phyloP scores from a whole-genome alignment of 2,888 invertebrate species.

The Druceiella hillmani region DNA sequence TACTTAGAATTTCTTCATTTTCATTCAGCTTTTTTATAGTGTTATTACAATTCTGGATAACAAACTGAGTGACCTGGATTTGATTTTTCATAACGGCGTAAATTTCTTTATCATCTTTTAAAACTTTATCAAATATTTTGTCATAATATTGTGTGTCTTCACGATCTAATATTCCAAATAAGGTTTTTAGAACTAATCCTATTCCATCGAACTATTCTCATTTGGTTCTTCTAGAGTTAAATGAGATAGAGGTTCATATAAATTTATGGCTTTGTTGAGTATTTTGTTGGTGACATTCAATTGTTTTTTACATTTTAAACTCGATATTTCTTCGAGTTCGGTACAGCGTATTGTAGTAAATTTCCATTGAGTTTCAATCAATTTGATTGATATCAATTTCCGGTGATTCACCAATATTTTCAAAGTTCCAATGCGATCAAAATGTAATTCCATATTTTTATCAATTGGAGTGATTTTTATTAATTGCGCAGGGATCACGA shows the following conservation, averaged over 20 bases:
- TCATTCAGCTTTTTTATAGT: conserved; percentile 11
- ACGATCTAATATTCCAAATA: conserved; percentile 13
- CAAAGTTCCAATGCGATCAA: conserved; percentile 10
- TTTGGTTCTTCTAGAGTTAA: conserved; percentile 6
- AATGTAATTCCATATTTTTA: conserved; percentile 12
- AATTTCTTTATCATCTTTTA: conserved; percentile 12
- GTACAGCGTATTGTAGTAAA: neutral
- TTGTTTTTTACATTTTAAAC: neutral
- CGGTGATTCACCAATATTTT: conserved; percentile 8
- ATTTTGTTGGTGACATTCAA: neutral
- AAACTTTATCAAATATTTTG: conserved; percentile 11
- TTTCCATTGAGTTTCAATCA: conserved; percentile 3
- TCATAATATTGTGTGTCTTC: conserved; percentile 16
- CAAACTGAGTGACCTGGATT: conserved; percentile 14
- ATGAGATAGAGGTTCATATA: neutral
- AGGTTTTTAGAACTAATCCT: conserved; percentile 15
- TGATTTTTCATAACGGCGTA: conserved; percentile 15
- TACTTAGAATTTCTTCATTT: conserved; percentile 4
- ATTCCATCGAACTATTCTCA: conserved; percentile 16
- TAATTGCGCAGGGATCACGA: neutral
- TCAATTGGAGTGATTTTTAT: conserved; percentile 1
- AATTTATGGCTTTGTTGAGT: neutral
- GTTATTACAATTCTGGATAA: conserved; percentile 16
- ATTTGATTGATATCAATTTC: conserved; percentile 10
- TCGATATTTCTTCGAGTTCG: neutral